phyloP scores from a whole-genome alignment of 1,140 invertebrate genomes.

The Drosophila pachea region DNA sequence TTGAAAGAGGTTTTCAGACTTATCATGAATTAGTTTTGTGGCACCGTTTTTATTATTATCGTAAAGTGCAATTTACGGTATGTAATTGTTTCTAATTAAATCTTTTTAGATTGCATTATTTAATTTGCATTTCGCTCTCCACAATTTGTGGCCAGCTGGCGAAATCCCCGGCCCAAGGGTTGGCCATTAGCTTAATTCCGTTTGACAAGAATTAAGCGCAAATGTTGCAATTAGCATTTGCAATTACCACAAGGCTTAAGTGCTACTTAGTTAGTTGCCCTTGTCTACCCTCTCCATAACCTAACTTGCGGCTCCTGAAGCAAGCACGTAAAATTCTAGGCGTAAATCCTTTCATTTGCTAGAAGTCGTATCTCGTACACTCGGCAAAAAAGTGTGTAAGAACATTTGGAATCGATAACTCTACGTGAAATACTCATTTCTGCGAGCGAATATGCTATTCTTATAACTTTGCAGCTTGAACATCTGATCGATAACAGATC shows the following conservation, averaged over 20 bases:
- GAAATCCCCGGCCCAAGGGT: too few relatives aligned
- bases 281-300: background rate
- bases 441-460: too few relatives aligned
- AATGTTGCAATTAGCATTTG: constrained; percentile 25
- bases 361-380: too few relatives aligned
- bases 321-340: background rate
- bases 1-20: background rate
- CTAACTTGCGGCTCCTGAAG: background rate
- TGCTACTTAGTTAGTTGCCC: background rate
- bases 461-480: too few relatives aligned
- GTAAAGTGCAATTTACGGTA: too few relatives aligned
- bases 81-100: too few relatives aligned
- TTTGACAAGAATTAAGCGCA: constrained; percentile 13
- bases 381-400: too few relatives aligned
- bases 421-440: too few relatives aligned
- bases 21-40: too few relatives aligned
- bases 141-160: background rate
- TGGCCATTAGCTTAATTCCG: constrained; percentile 11
- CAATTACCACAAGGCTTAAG: constrained; percentile 29
- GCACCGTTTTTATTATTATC: too few relatives aligned
- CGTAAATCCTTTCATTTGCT: background rate
- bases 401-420: too few relatives aligned
- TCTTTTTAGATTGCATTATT: background rate
- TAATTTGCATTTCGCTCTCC: background rate
- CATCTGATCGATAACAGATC: too few relatives aligned